Evolutionary conservation across 2,113 vertebrate genomes (phyloP).

Genomic region (Thalassoma bifasciatum): DNA sequence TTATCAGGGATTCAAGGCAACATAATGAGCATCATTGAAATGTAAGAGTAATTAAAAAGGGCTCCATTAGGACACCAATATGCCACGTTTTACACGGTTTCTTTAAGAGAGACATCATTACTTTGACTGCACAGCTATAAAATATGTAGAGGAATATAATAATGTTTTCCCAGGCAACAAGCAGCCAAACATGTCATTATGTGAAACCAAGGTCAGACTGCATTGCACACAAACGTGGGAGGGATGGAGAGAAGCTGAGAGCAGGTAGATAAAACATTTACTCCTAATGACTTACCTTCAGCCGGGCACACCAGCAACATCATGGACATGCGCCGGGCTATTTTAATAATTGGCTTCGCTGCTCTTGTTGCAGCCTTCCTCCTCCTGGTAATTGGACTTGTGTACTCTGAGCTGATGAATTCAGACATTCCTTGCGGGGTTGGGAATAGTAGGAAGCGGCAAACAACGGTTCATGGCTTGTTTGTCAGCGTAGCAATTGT

Average conservation of each 20-base stretch:
- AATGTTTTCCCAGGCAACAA: slow-evolving; percentile 23
- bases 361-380: slow-evolving; percentile 80
- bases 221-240: slow-evolving; percentile 24
- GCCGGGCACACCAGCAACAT: slow-evolving; percentile 58
- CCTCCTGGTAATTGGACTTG: slow-evolving; percentile 83
- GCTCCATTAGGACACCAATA: not conserved
- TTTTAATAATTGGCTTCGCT: slow-evolving; percentile 79
- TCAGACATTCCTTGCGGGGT: slow-evolving; percentile 85
- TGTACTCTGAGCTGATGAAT: slow-evolving; percentile 84
- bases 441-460: slow-evolving; percentile 79
- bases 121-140: slow-evolving; percentile 23
- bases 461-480: slow-evolving; percentile 73
- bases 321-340: slow-evolving; percentile 79
- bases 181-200: slow-evolving; percentile 48
- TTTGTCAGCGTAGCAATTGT: slow-evolving; percentile 77
- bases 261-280: slow-evolving; percentile 67
- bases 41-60: not conserved
- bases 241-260: slow-evolving; percentile 31
- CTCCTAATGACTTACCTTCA: slow-evolving; percentile 62
- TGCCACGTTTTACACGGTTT: not conserved
- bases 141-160: slow-evolving; percentile 28
- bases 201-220: slow-evolving; percentile 55
- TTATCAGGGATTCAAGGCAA: not conserved
- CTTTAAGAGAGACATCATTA: slow-evolving; percentile 35
- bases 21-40: not conserved